Base-by-base conservation (phyloP, 2,888 invertebrate genomes). In the Pseudolycoriella hygida region DNA sequence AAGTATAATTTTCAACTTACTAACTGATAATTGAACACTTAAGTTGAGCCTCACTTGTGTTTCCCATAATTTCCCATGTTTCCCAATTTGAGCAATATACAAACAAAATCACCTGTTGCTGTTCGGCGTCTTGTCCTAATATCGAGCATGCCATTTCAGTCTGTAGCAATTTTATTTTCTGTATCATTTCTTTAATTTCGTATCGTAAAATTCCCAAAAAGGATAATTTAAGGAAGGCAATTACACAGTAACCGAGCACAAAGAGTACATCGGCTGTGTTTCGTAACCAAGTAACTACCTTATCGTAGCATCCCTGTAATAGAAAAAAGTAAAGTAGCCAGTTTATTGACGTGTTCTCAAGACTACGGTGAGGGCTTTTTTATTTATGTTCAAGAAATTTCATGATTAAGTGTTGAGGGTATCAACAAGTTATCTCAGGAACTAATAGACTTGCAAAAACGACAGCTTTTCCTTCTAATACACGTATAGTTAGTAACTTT, bases 101-200 rank as follows among this genome's bases (percentile, higher is more conserved):
- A 42, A 25, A 15, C 14, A 39, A 44, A 32, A 11, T 17, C 39
- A 53, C 53, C 50, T 54, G 53, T 44, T 40, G 44, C 11, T 32
- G 50, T 38, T 48, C 55, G 53, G 70, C 44, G 47, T 59, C 53
- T 46, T 52, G 54, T 49, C 53, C 54, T 47, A 56, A 51, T 55
- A 70, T 70, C 2, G 69, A 67, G 38, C 69, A 67, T 41, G 75
- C 73, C 51, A 74, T 62, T 58, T 82, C 81, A 48, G 73, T 76
- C 55, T 76, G 76, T 50, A 88, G 69, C 60, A 88, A 74, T 57
- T 80, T 77, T 60, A 88, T 88, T 69, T 88, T 88, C 63, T 87
- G 85, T 59, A 88, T 86, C 88, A 88, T 88, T 66, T 88, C 88
- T 53, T 81, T 76, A 59, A 87, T 86, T 70, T 87, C 86, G 69